Base-by-base conservation (phyloP, 1,140 invertebrate species). In the Apis florea region DNA sequence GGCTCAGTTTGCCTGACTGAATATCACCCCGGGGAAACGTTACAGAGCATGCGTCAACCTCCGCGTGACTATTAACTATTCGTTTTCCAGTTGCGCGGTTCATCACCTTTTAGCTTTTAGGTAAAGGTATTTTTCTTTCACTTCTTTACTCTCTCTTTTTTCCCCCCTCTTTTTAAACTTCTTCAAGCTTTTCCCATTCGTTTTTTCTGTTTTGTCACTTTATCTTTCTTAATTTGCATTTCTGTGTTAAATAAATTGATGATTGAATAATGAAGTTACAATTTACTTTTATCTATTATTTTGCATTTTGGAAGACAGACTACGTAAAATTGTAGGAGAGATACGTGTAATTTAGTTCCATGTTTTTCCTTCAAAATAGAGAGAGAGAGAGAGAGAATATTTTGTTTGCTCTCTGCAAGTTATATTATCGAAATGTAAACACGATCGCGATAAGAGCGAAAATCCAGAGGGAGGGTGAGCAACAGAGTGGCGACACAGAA, bases 11-110 rank as follows among this genome's bases (percentile, higher is more conserved):
- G 24, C 72, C 26, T 53, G 80, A 88, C 84, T 89, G 85, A 90
- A 83, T 86, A 86, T 89, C 78, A 85, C 79, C 87, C 89, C 83
- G 84, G 82, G 73, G 59, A 86, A 84, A 70, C 59, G 54, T 75
- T 67, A 69, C 31, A 12, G 84, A 82, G 88, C 85, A 86, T 81
- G 88, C 90, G 89, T 90, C 72, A 19, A 81, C 78, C 67, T 77
- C 61, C 66, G n/a, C 70, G 51, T 53, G 53, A 53, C 26, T 83
- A 49, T 71, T 24, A 63, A 15, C 26, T 63, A 54, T 49, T 40
- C 26, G 58, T 8, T 66, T 72, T 9, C 47, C 59, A 71, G 59
- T 64, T 54, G 15, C 21, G 15, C 58, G 24, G 12, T 56, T 64
- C 24, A 54, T 69, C 59, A 63, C 12, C 54, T 67, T 59, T 11